Conservation (phyloP, 1,140 invertebrate species). For the Latrodectus geometricus region DNA sequence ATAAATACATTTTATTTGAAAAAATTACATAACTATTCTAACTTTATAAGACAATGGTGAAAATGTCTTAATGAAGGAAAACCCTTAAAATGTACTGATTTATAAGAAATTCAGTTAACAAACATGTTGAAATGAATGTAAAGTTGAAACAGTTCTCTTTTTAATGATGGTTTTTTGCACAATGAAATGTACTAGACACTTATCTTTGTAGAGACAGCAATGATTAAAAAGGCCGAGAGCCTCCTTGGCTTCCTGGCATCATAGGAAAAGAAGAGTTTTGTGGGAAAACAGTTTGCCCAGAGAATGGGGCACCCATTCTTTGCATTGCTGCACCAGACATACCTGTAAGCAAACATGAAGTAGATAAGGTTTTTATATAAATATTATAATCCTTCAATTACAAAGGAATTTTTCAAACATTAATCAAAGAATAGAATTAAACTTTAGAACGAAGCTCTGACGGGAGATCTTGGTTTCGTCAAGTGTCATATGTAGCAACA, state of each 20-base stretch:
- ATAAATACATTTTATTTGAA: no score
- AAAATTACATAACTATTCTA: no score
- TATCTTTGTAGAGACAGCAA: conserved; percentile 16
- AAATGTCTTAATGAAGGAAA: not conserved
- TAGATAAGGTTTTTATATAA: not conserved
- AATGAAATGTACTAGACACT: conserved; percentile 25
- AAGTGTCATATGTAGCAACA: no score
- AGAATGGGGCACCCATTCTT: conserved; percentile 10
- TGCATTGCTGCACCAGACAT: conserved; percentile 23
- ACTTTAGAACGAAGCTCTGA: no score
- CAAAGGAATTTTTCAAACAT: no score
- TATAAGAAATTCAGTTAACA: not conserved
- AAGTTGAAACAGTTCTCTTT: not conserved
- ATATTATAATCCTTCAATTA: no score
- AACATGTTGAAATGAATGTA: not conserved
- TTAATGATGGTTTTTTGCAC: not conserved
- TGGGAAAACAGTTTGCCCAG: conserved; percentile 4
- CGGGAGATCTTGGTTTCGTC: no score
- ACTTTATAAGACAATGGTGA: no score
- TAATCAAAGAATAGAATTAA: no score
- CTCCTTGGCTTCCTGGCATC: conserved; percentile 38
- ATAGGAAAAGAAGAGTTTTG: conserved; percentile 34
- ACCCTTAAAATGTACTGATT: not conserved
- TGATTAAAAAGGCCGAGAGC: conserved; percentile 14
- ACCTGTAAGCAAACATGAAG: conserved; percentile 27